Evolutionary conservation across 2,113 vertebrate genomes (phyloP).

Genomic region (Corvus cornix): DNA sequence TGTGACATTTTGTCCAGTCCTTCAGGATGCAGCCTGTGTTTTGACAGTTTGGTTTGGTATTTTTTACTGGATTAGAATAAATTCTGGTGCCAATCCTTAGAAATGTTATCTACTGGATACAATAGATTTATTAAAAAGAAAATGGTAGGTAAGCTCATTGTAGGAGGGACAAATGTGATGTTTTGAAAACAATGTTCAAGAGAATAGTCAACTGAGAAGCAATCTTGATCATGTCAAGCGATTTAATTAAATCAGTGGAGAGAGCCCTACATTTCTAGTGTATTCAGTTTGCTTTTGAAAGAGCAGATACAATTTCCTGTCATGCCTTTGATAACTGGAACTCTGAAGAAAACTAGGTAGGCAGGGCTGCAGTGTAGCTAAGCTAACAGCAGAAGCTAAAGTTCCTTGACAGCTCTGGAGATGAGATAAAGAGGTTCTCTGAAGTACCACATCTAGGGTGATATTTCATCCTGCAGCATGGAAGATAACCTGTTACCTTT

Average conservation of each 20-base stretch:
- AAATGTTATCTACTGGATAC: neutral
- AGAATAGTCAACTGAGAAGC: neutral
- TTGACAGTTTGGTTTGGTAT: neutral
- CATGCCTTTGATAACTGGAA: neutral
- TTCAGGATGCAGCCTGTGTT: neutral
- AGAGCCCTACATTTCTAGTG: neutral
- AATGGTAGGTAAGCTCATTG: neutral
- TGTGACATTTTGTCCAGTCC: neutral
- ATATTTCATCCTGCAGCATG: slow-evolving; percentile 53
- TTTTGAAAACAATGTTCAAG: neutral
- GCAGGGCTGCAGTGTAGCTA: neutral
- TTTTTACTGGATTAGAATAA: neutral
- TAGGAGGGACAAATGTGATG: neutral
- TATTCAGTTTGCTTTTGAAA: neutral
- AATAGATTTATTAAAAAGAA: neutral
- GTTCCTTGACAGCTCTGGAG: slow-evolving; percentile 3
- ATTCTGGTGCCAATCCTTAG: neutral
- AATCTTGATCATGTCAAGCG: neutral
- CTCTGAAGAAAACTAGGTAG: neutral
- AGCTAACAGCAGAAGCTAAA: neutral
- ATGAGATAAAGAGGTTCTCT: slow-evolving; percentile 13
- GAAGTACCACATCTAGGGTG: neutral
- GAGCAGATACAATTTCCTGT: neutral
- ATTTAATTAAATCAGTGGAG: neutral
- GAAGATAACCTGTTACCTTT: slow-evolving; percentile 31